Evolutionary conservation across 2,113 vertebrate genomes (phyloP), one percentile per base, ranked within the genome.

Genomic region (Catharus bicknelli): DNA sequence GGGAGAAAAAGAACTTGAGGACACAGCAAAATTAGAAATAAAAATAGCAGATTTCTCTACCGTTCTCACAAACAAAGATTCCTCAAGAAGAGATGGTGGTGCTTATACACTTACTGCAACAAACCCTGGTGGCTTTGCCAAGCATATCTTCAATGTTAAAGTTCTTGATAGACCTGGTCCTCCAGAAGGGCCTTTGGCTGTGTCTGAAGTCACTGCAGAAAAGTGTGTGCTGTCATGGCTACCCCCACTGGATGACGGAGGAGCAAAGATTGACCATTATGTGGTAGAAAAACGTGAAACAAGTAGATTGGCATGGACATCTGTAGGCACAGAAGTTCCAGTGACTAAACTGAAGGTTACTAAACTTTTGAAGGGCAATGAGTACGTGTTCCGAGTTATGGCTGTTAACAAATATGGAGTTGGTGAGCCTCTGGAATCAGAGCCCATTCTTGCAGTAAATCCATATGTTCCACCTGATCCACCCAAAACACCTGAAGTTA

Each of bases 311-410:
- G 99, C 98, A 26, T 99, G 99, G 99, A 99, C 98, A 93, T 98
- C 97, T 81, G 99, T 99, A 72, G 98, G 97, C 88, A 97, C 98
- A 81, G 98, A 99, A 90, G 97, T 99, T 74, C 98, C 98, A 73
- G 95, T 98, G 76, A 99, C 98, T 86, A 98, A 99, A 92, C 86
- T 98, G 58, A 99, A 99, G 86, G 99, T 99, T 68, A 98, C 98
- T 64, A 99, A 99, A 93, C 97, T 99, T 61, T 97, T 99, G 66
- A 99, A 99, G 98, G 99, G 99, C 97, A 99, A 99, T 94, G 99
- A 99, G 96, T 99, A 99, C 8, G 98, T 99, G 58, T 99, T 99
- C 97, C 98, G 99, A 96, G 99, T 99, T 51, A 99, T 99, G 99
- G 99, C 99, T 91, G 98, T 99, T 79, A 99, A 99, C 97, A 99